Conservation (phyloP, 2,113 vertebrate species). For the Saccopteryx leptura region DNA sequence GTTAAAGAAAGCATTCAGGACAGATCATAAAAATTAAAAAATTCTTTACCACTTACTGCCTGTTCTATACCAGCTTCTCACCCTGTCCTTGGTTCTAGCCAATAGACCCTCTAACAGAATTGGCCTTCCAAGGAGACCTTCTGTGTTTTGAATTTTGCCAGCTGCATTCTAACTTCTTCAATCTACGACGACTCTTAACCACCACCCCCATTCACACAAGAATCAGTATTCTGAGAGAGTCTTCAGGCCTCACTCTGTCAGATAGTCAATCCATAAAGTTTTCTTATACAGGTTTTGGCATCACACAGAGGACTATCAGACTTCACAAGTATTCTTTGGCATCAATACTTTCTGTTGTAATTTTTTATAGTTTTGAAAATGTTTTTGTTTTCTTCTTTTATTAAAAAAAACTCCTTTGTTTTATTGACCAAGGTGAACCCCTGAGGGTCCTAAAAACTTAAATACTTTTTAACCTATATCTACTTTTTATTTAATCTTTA, state of each 20-base stretch:
- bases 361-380: not conserved
- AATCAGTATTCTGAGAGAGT: not conserved
- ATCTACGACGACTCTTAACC: not conserved
- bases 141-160: not conserved
- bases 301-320: not conserved
- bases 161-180: not conserved
- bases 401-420: not conserved
- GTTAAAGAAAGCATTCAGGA: conserved; percentile 34
- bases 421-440: not conserved
- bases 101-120: not conserved
- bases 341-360: not conserved
- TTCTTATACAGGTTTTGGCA: not conserved
- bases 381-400: not conserved
- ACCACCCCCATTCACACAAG: not conserved
- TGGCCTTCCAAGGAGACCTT: not conserved
- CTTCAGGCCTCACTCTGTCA: not conserved
- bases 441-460: not conserved
- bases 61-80: not conserved
- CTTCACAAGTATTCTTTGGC: not conserved
- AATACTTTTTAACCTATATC: not conserved
- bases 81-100: not conserved
- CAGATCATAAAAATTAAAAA: conserved; percentile 42
- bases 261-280: not conserved
- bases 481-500: conserved; percentile 4
- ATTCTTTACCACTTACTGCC: not conserved